Evolutionary conservation across 2,888 invertebrate species (phyloP).

Genomic region (Drosophila merina): DNA sequence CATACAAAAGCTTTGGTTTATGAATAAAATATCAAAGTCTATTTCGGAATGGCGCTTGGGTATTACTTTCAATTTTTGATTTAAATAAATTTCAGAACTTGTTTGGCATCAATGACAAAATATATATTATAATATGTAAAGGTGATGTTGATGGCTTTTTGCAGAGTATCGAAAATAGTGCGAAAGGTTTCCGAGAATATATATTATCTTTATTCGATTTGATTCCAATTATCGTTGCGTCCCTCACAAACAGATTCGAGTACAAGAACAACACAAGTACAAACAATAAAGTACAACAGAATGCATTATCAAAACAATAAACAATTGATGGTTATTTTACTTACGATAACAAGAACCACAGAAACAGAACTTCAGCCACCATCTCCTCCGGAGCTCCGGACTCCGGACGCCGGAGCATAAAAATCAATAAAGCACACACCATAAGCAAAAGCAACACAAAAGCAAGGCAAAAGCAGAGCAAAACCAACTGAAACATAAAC

Average conservation of each 20-base stretch:
- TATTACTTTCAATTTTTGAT: slow-evolving; percentile 26
- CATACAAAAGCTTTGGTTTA: slow-evolving; percentile 1
- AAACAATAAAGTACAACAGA: slow-evolving; percentile 56
- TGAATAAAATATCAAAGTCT: slow-evolving; percentile 6
- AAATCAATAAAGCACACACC: slow-evolving; percentile 39
- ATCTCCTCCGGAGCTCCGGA: background rate
- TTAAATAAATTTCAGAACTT: slow-evolving; percentile 24
- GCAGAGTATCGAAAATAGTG: background rate
- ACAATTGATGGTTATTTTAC: slow-evolving; percentile 75
- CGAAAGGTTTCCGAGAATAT: background rate
- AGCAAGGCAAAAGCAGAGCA: slow-evolving; percentile 18
- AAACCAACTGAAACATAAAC: slow-evolving; percentile 24
- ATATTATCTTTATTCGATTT: slow-evolving; percentile 17
- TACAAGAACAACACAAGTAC: slow-evolving; percentile 17
- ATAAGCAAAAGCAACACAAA: slow-evolving; percentile 3
- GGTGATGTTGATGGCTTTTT: background rate
- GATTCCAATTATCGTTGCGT: slow-evolving; percentile 36
- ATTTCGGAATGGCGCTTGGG: background rate
- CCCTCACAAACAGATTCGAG: slow-evolving; percentile 5
- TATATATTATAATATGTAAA: no score
- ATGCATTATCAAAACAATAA: slow-evolving; percentile 75
- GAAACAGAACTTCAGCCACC: slow-evolving; percentile 14
- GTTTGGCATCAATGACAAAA: slow-evolving; percentile 8
- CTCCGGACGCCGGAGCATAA: slow-evolving; percentile 12
- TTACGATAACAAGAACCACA: slow-evolving; percentile 49